Evolutionary conservation across 2,797 vertebrate species (phyloP).

Genomic region (Microctenopoma stevenorrisi): DNA sequence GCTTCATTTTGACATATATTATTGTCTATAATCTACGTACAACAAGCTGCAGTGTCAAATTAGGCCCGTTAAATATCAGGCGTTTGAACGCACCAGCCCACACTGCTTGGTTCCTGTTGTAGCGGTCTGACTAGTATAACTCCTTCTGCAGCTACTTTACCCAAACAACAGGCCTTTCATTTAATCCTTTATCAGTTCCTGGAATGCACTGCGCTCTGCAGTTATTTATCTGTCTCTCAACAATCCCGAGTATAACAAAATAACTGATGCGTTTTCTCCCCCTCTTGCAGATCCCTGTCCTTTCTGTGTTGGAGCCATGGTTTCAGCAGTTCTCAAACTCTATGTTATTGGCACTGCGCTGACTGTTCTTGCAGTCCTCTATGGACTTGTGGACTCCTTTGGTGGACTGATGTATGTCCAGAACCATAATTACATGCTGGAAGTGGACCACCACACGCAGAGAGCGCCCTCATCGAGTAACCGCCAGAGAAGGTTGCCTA

Average conservation of each 20-base stretch:
- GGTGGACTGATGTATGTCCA: slow-evolving; percentile 77
- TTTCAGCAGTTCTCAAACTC: slow-evolving; percentile 61
- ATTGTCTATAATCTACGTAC: no score
- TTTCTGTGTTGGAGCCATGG: slow-evolving; percentile 35
- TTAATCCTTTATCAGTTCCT: not conserved
- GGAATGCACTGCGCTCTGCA: not conserved
- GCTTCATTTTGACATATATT: no score
- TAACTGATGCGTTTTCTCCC: not conserved
- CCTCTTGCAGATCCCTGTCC: slow-evolving; percentile 6
- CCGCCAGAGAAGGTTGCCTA: not conserved
- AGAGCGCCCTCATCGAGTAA: not conserved
- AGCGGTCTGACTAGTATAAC: not conserved
- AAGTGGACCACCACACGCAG: slow-evolving; percentile 13
- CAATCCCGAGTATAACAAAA: not conserved
- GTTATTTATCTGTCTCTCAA: not conserved
- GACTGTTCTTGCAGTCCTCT: slow-evolving; percentile 57
- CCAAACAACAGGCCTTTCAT: not conserved
- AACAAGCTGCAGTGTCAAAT: not conserved
- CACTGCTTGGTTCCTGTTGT: not conserved
- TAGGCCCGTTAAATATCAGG: fast-evolving
- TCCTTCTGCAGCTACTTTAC: no score
- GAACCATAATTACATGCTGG: slow-evolving; percentile 24
- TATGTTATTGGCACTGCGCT: slow-evolving; percentile 69
- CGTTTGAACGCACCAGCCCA: not conserved
- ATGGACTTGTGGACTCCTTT: slow-evolving; percentile 67